Evolutionary conservation across 2,797 vertebrate species (phyloP).

Genomic region (Sebastes dallii): DNA sequence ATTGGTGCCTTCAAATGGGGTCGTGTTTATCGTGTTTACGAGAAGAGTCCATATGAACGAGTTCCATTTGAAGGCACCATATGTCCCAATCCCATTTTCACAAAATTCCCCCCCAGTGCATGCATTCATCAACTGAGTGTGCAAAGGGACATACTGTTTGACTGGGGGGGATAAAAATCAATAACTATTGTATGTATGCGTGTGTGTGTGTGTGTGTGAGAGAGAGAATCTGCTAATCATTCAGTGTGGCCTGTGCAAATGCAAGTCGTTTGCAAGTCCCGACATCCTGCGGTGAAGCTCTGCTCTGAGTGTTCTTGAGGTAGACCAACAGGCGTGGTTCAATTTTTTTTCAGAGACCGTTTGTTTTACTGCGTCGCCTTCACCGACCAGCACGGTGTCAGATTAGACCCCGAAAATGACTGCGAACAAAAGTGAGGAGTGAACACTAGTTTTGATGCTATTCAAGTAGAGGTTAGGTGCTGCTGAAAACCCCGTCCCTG

Average conservation of each 20-base stretch:
- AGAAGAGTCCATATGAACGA: too few species aligned
- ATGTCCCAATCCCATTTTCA: constrained; percentile 12
- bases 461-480: constrained; percentile 38
- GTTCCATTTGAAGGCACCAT: too few species aligned
- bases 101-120: constrained; percentile 25
- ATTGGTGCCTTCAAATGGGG: too few species aligned
- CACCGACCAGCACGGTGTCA: neutral
- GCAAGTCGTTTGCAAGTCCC: constrained; percentile 28
- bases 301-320: constrained; percentile 40
- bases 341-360: neutral
- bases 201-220: neutral
- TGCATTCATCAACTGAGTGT: constrained; percentile 45
- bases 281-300: constrained; percentile 22
- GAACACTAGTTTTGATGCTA: constrained; percentile 19
- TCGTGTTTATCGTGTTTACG: too few species aligned
- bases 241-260: constrained; percentile 37
- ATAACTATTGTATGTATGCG: neutral
- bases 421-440: constrained; percentile 4
- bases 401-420: constrained; percentile 4
- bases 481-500: constrained; percentile 46
- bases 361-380: constrained; percentile 13
- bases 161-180: constrained; percentile 1
- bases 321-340: constrained; percentile 35
- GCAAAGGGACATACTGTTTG: constrained; percentile 18
- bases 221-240: neutral